Conservation (phyloP, 2,888 invertebrate species). For the Chrysotoxum bicinctum region DNA sequence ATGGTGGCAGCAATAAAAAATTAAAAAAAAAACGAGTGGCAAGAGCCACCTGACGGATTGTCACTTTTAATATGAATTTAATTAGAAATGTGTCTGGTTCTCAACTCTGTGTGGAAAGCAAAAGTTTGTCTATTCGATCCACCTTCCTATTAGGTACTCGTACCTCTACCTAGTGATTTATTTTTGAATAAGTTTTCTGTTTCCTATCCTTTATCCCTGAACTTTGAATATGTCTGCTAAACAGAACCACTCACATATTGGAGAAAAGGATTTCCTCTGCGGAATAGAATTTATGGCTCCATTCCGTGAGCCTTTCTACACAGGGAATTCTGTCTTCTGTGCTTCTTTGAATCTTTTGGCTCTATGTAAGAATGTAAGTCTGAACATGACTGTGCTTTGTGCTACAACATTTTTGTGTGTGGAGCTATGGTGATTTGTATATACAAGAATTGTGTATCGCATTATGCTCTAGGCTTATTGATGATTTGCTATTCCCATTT, state of each 20-base stretch:
- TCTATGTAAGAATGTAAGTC: conserved; percentile 2
- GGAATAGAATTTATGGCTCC: conserved; percentile 30
- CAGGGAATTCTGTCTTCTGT: conserved; percentile 4
- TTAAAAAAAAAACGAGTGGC: not conserved
- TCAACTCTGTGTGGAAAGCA: not conserved
- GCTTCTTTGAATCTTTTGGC: conserved; percentile 12
- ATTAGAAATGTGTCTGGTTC: conserved; percentile 26
- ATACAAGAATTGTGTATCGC: conserved; percentile 1
- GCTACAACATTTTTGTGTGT: not conserved
- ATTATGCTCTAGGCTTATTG: conserved; percentile 47
- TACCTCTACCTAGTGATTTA: conserved; percentile 6
- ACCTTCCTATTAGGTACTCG: not conserved
- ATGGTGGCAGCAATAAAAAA: not conserved
- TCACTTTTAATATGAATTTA: conserved; percentile 60
- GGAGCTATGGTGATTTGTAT: conserved; percentile 24
- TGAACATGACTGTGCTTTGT: conserved; percentile 1
- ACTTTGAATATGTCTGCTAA: conserved; percentile 16
- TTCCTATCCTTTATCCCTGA: conserved; percentile 4
- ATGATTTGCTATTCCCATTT: conserved; percentile 52
- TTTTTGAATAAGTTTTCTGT: conserved; percentile 8
- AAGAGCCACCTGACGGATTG: conserved; percentile 36
- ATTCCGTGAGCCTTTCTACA: not conserved
- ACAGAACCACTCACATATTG: conserved; percentile 21
- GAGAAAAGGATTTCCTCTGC: conserved; percentile 17
- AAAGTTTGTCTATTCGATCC: conserved; percentile 9